Evolutionary conservation across 1,140 invertebrate species (phyloP).

Genomic region (Neuroterus valhalla): DNA sequence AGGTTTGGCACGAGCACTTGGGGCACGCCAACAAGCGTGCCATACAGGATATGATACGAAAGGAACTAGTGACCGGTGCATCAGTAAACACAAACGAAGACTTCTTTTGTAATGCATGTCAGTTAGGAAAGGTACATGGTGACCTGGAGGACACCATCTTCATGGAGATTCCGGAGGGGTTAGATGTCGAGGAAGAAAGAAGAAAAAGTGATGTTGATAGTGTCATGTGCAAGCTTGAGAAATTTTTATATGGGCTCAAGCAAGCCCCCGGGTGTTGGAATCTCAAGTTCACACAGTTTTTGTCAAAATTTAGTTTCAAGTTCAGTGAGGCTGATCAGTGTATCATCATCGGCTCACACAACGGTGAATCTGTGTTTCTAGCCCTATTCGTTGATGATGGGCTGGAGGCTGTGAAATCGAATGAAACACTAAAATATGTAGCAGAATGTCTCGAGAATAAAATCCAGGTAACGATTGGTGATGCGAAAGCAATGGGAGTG

Average conservation of each 20-base stretch:
- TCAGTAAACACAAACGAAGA: too few relatives aligned
- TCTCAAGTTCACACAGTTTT: slow-evolving; percentile 48
- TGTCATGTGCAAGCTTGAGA: slow-evolving; percentile 34
- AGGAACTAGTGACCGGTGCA: too few relatives aligned
- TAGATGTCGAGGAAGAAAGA: too few relatives aligned
- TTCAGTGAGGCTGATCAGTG: slow-evolving; percentile 52
- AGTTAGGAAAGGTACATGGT: too few relatives aligned
- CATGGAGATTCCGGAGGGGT: too few relatives aligned
- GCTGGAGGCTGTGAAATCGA: neutral
- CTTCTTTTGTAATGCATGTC: too few relatives aligned
- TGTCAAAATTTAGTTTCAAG: slow-evolving; percentile 45
- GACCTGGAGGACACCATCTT: too few relatives aligned
- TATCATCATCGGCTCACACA: slow-evolving; percentile 38
- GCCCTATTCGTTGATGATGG: slow-evolving; percentile 34
- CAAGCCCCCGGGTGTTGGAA: slow-evolving; percentile 51
- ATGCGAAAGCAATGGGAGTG: neutral
- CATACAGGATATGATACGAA: too few relatives aligned
- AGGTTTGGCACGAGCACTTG: too few relatives aligned
- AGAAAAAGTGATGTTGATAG: too few relatives aligned
- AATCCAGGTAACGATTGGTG: too few relatives aligned
- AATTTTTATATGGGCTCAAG: slow-evolving; percentile 54
- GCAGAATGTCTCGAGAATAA: too few relatives aligned
- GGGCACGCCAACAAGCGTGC: neutral
- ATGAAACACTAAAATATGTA: neutral
- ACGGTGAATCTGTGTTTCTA: slow-evolving; percentile 38